Percentiles rank a stretch among this genome's conserved stretches.
Evolutionary conservation across 2,888 invertebrate species (phyloP).

Genomic region (Syritta pipiens): DNA sequence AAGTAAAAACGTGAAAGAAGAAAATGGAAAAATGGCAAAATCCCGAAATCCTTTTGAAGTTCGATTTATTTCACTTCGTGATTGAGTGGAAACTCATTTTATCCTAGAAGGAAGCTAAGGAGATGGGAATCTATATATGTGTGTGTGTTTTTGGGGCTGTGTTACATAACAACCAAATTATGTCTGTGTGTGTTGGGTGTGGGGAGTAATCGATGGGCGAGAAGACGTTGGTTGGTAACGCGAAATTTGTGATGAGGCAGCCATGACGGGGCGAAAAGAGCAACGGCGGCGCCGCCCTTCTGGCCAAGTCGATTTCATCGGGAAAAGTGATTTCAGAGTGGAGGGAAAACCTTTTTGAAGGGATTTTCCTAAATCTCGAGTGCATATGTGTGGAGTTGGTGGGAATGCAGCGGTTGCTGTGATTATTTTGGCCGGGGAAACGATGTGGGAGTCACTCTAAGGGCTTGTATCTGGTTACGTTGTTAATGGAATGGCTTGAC

Average conservation of each 20-base stretch:
- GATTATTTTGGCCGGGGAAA: no score
- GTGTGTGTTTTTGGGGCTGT: not conserved
- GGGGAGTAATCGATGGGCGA: constrained; percentile 45
- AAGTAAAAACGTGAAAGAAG: not conserved
- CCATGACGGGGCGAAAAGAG: constrained; percentile 26
- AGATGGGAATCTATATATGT: constrained; percentile 11
- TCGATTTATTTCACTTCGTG: constrained; percentile 68
- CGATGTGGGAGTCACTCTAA: no score
- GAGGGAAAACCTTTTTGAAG: constrained; percentile 40
- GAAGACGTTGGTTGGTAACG: not conserved
- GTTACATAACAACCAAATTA: constrained; percentile 45
- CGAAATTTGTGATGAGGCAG: constrained; percentile 3
- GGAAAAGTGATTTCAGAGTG: constrained; percentile 31
- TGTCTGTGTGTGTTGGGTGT: not conserved
- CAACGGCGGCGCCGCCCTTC: constrained; percentile 22
- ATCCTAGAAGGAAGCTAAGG: constrained; percentile 39
- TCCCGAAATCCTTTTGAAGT: constrained; percentile 69
- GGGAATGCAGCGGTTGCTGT: no score
- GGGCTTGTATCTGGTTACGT: no score
- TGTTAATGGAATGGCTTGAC: no score
- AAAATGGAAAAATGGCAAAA: constrained; percentile 63
- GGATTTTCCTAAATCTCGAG: constrained; percentile 24
- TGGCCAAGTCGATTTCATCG: constrained; percentile 35
- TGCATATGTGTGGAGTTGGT: no score
- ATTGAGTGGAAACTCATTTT: constrained; percentile 68